Evolutionary conservation across 2,797 vertebrate species (phyloP), one percentile per base, ranked within the genome.

Genomic region (Limosa lapponica): DNA sequence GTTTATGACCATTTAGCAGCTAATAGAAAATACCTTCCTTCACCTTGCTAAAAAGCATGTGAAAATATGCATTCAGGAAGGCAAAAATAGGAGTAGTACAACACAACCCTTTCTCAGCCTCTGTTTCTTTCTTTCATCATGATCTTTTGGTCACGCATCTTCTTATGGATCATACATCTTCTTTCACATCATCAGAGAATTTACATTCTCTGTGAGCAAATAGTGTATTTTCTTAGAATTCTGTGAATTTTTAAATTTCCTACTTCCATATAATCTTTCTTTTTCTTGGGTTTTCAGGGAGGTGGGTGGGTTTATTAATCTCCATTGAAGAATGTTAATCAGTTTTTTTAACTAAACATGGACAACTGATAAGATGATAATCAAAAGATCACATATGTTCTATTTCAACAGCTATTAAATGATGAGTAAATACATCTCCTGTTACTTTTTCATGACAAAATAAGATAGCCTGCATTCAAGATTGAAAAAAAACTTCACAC

Each of bases 321-420:
- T 82, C 23, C 61, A 39, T 22, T 69, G 48, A 96, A 93, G 67
- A 69, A 43, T 39, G 11, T 75, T 86, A 61, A 78, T 13, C 19
- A 69, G 41, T 73, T 73, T 46, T 87, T 84, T 55, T 39, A 75
- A 36, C 7, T 15, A 70, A 86, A 28, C 27, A 85, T 27, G 17
- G 59, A 25, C 44, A 54, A 65, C 22, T 89, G 84, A 87, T 87
- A 87, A 94, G 46, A 74, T 54, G 46, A 72, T 71, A 85, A 8
- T 55, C 49, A 72, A 93, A 66, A 78, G 59, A 74, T 87, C 19
- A 49, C 39, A 32, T 71, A 25, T 67, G 25, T 89, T 89, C 11
- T 74, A 44, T 64, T 90, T 89, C 58, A 78, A 72, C 39, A 93
- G 46, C 72, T 94, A 79, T 19, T 95, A 71, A 94, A 79, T 90